Evolutionary conservation across 2,797 vertebrate species (phyloP), one percentile per base, ranked within the genome.

Genomic region (Perodicticus potto): DNA sequence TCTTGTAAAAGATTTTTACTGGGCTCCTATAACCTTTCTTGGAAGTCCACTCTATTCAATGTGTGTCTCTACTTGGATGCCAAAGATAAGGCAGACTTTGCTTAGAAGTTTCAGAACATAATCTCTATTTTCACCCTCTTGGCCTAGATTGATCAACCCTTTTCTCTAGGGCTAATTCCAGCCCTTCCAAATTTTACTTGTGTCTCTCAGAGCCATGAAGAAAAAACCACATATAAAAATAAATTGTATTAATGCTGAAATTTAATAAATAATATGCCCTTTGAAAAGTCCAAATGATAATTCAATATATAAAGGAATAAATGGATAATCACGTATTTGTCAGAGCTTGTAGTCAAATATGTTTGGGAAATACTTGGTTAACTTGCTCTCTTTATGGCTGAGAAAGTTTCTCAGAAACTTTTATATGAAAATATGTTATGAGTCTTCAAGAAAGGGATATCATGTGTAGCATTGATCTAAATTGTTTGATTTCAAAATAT

Each of bases 61-160:
- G 2, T 6, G 1, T 53, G 12, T 65, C 55, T 65, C 61, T 43
- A 25, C 67, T 59, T 40, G 37, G 29, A 61, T 72, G 17, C 91
- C 45, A 77, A 17, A 81, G 53, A 70, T n/a, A 53, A 40, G 37
- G 61, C 77, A 17, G 13, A 73, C 55, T 77, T 73, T 85, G 80
- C n/a, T 57, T 90, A 67, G 59, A 81, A 49, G 20, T 74, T 95
- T 59, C n/a, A 81, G 78, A 85, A 84, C 89, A 77, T 70, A 78
- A 88, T 40, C 80, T 69, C 16, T 53, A 11, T 69, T 59, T 77
- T 84, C 69, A 74, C 3, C 2, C 17, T 91, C 29, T 49, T 4
- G 43, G 32, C 53, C 32, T 40, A 57, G 27, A 63, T 72, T 34
- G 8, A 45, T 89, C 57, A 85, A 14, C 3, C 17, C 7, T 87